Evolutionary conservation across 1,140 invertebrate genomes (phyloP).

Genomic region (Paraescarpia echinospica): DNA sequence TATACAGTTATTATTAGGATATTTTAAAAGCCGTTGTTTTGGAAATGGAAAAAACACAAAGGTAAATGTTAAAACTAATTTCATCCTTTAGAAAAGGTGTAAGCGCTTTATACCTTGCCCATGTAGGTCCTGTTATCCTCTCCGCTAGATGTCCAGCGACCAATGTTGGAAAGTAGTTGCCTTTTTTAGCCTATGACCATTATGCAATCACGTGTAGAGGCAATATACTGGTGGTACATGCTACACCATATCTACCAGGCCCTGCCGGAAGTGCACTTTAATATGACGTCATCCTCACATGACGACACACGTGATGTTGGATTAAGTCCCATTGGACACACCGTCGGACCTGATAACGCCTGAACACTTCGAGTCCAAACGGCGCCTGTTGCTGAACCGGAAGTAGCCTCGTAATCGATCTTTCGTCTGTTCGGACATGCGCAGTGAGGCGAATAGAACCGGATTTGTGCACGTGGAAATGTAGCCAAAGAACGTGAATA

Average conservation of each 20-base stretch:
- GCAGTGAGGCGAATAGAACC: conserved; percentile 67
- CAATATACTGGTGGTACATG: not conserved
- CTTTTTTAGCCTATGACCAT: no score
- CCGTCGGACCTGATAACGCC: not conserved
- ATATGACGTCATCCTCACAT: not conserved
- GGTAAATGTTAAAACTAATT: not conserved
- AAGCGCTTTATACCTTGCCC: not conserved
- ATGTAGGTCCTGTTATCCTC: not conserved
- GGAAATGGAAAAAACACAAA: not conserved
- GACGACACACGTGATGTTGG: not conserved
- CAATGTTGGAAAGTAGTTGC: not conserved
- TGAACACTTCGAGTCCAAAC: not conserved
- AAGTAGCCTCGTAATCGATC: conserved; percentile 68
- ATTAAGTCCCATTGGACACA: not conserved
- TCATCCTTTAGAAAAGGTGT: not conserved
- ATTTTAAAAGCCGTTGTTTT: not conserved
- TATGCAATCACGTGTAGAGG: not conserved
- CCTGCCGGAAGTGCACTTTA: not conserved
- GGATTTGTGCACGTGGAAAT: conserved; percentile 70
- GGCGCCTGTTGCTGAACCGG: conserved; percentile 56
- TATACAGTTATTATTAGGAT: not conserved
- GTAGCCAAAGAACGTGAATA: conserved; percentile 73
- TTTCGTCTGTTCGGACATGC: conserved; percentile 67
- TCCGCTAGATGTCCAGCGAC: not conserved
- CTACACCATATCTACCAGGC: not conserved